Conservation (phyloP, 2,797 vertebrate genomes). For the Tolypeutes matacus region DNA sequence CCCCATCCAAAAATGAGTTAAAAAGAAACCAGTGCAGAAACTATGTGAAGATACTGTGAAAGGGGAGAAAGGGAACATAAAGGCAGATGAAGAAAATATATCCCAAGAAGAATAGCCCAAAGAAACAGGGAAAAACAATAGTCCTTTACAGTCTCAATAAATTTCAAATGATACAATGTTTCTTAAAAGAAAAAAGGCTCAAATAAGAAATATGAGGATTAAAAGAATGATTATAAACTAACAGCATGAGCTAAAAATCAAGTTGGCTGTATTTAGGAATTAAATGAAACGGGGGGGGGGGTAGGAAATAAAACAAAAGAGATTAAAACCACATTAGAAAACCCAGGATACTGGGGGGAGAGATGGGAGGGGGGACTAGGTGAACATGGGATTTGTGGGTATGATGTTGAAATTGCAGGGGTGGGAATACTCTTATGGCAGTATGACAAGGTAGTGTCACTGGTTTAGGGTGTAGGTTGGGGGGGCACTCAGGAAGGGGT, state of each 20-base stretch:
- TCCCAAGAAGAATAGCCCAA: neutral
- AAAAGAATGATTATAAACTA: slow-evolving; percentile 46
- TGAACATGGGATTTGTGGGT: too few relatives aligned
- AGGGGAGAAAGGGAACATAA: neutral
- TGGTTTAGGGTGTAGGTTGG: too few relatives aligned
- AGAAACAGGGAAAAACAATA: neutral
- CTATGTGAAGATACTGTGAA: neutral
- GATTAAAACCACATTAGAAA: slow-evolving; percentile 53
- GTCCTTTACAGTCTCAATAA: neutral
- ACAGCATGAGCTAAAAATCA: slow-evolving; percentile 27
- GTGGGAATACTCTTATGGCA: too few relatives aligned
- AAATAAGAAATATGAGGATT: slow-evolving; percentile 32
- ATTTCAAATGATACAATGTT: neutral
- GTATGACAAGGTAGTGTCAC: too few relatives aligned
- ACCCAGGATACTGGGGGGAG: too few relatives aligned
- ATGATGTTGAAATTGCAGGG: too few relatives aligned
- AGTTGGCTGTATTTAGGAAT: slow-evolving; percentile 31
- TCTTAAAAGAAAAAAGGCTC: slow-evolving; percentile 49
- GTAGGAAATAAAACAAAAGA: neutral
- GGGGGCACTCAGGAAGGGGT: too few relatives aligned
- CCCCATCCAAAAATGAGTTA: neutral
- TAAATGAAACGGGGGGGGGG: neutral
- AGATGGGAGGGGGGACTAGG: too few relatives aligned
- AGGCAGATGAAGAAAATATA: neutral
- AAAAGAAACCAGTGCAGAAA: neutral